phyloP scores from a whole-genome alignment of 2,113 vertebrate genomes.

The Fukomys damarensis region DNA sequence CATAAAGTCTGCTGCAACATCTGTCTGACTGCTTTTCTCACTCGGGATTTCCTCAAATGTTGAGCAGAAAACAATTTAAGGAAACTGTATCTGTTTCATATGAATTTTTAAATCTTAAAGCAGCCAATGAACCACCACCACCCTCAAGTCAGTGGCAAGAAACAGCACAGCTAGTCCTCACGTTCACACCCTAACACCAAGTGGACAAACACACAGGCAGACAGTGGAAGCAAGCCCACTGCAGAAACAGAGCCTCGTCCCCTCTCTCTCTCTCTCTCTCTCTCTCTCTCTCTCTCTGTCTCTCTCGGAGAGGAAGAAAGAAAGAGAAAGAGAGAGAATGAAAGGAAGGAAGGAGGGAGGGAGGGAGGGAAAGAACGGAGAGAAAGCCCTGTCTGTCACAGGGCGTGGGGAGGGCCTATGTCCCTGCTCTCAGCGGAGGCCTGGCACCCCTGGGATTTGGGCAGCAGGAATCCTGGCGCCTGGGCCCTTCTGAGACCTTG shows the following conservation, averaged over 20 bases:
- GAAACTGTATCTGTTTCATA: slow-evolving; percentile 55
- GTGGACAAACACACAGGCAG: slow-evolving; percentile 27
- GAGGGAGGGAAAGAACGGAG: no score
- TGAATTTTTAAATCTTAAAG: slow-evolving; percentile 33
- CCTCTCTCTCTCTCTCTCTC: neutral
- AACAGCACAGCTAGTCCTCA: slow-evolving; percentile 28
- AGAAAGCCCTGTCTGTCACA: no score
- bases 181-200: neutral
- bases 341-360: neutral
- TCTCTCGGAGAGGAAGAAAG: neutral
- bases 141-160: neutral
- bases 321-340: neutral
- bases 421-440: neutral
- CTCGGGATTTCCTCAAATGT: slow-evolving; percentile 21
- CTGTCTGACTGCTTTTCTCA: slow-evolving; percentile 40
- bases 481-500: slow-evolving; percentile 68
- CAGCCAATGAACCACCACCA: slow-evolving; percentile 8
- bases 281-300: neutral
- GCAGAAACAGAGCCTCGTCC: no score
- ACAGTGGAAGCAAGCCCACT: neutral
- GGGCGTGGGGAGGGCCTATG: neutral
- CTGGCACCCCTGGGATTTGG: neutral
- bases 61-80: slow-evolving; percentile 49
- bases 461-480: slow-evolving; percentile 66
- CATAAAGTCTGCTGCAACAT: slow-evolving; percentile 27